Percentiles rank a stretch among this genome's conserved stretches.
These are phyloP conservation scores for Gambelia wislizenii DNA, from an alignment of 2,797 vertebrate genomes.

Conservation along the genomic window DNA sequence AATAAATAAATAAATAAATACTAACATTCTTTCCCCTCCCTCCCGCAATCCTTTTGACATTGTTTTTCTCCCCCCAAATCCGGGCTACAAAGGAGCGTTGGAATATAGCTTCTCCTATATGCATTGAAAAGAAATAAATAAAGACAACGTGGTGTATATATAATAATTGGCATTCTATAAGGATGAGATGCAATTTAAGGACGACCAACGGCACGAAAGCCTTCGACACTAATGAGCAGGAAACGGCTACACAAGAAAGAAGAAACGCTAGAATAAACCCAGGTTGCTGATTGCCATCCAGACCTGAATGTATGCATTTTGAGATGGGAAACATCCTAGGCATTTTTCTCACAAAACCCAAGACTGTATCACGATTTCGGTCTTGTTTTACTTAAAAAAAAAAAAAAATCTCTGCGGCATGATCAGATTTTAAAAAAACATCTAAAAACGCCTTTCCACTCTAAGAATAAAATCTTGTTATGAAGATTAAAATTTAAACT, in stretches of 20 bases:
- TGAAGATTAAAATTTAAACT: conserved; percentile 60
- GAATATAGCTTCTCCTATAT: neutral
- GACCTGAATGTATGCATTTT: too few relatives aligned
- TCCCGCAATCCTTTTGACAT: neutral
- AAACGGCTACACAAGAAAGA: neutral
- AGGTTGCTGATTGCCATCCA: neutral
- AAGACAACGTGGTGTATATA: too few relatives aligned
- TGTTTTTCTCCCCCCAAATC: too few relatives aligned
- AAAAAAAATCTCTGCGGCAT: neutral
- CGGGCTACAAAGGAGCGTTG: neutral
- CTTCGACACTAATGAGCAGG: neutral
- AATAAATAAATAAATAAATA: neutral
- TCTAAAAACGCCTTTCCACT: neutral
- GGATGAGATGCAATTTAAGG: neutral
- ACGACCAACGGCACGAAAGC: neutral
- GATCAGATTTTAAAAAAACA: neutral
- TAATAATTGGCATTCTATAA: neutral
- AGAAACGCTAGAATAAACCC: neutral
- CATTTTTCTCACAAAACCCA: neutral
- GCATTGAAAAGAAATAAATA: neutral
- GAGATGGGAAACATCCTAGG: neutral
- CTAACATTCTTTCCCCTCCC: neutral
- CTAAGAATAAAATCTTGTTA: conserved; percentile 60
- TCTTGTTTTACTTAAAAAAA: neutral
- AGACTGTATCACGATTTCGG: neutral